Conservation (phyloP, 2,888 invertebrate species). For the Oscheius myriophilus region DNA sequence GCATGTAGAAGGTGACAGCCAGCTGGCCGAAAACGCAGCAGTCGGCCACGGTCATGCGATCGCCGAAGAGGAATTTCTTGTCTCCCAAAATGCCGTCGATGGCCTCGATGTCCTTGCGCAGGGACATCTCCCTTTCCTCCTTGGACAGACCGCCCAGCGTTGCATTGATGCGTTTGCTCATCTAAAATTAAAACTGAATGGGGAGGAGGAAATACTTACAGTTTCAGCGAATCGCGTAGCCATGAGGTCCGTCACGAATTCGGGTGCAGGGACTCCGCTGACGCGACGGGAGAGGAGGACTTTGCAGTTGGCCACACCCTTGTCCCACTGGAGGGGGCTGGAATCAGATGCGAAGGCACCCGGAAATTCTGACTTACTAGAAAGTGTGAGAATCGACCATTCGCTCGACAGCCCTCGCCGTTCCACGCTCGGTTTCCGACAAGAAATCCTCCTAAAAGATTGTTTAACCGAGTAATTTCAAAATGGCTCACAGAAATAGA, state of each 20-base stretch:
- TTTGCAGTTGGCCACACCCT: conserved; percentile 53
- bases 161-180: conserved; percentile 39
- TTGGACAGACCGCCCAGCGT: conserved; percentile 40
- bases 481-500: conserved; percentile 33
- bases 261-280: conserved; percentile 61
- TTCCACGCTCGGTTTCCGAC: conserved; percentile 84
- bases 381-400: conserved; percentile 94
- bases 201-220: conserved; percentile 26
- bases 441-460: conserved; percentile 77
- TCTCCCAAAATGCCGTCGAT: conserved; percentile 89
- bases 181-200: conserved; percentile 25
- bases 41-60: conserved; percentile 82
- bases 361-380: no score
- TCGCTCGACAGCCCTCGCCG: conserved; percentile 89
- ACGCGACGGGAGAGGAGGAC: conserved; percentile 56
- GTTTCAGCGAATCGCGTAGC: conserved; percentile 48
- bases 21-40: conserved; percentile 66
- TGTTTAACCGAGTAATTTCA: neutral
- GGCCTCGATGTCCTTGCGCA: conserved; percentile 88
- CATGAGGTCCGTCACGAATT: conserved; percentile 52
- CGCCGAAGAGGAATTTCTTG: conserved; percentile 94
- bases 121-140: conserved; percentile 73
- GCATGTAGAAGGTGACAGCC: conserved; percentile 59
- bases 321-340: conserved; percentile 51
- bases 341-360: no score